These are phyloP conservation scores for Amphipoea oculea DNA, from an alignment of 2,888 invertebrate genomes.

Conservation along the genomic window DNA sequence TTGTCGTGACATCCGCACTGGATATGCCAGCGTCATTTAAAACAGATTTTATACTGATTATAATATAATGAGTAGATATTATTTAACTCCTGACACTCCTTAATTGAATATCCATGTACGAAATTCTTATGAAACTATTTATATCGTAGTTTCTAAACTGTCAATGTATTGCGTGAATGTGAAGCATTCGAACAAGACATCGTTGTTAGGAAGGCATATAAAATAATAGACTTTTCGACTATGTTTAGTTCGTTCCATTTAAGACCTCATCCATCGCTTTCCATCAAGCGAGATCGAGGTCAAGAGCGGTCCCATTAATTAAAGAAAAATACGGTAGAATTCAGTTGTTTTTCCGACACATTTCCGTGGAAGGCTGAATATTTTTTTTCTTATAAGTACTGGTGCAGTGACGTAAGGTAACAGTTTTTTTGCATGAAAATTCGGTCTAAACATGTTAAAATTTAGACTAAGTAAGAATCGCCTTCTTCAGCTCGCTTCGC, in stretches of 20 bases:
- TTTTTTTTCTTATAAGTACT: not conserved
- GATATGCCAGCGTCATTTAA: slow-evolving; percentile 38
- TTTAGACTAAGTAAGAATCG: not conserved
- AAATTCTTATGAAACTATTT: not conserved
- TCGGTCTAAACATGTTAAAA: too few relatives aligned
- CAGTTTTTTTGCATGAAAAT: not conserved
- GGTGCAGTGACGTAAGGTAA: not conserved
- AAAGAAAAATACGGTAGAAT: not conserved
- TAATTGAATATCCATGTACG: slow-evolving; percentile 4
- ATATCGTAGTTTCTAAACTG: not conserved
- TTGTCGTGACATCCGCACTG: slow-evolving; percentile 67
- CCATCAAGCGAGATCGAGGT: slow-evolving; percentile 5
- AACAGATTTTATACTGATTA: slow-evolving; percentile 33
- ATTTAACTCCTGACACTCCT: not conserved
- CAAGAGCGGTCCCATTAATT: slow-evolving; percentile 32
- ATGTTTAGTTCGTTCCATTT: not conserved
- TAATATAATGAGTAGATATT: slow-evolving; percentile 20
- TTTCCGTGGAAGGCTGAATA: slow-evolving; percentile 6
- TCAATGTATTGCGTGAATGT: not conserved
- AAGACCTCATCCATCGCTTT: slow-evolving; percentile 5
- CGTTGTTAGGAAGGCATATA: not conserved
- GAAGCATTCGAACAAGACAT: not conserved
- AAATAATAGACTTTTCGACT: not conserved
- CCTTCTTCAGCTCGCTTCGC: too few relatives aligned
- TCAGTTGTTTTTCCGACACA: not conserved